Conservation (phyloP, 2,113 vertebrate species). For the Willisornis vidua region DNA sequence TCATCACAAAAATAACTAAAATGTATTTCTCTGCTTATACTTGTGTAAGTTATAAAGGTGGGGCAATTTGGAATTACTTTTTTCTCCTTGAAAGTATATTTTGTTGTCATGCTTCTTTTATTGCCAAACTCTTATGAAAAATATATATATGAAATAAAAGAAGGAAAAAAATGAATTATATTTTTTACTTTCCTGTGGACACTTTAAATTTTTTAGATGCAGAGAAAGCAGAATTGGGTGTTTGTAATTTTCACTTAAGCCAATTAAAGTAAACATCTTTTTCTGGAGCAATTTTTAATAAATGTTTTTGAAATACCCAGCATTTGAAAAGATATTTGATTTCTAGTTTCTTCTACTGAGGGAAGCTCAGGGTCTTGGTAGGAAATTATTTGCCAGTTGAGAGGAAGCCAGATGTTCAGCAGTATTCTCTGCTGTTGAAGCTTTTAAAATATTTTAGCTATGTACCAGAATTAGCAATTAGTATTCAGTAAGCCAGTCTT, state of each 20-base stretch:
- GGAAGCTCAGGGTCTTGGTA: neutral
- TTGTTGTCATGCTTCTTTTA: neutral
- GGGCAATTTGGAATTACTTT: neutral
- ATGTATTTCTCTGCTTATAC: neutral
- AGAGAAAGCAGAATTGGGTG: neutral
- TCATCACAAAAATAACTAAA: neutral
- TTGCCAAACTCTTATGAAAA: neutral
- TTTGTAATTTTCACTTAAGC: neutral
- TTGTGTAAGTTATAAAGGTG: neutral
- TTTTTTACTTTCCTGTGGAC: neutral
- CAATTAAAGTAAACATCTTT: neutral
- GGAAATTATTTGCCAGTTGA: conserved; percentile 2
- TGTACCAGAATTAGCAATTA: conserved; percentile 32
- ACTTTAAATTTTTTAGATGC: neutral
- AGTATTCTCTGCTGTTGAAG: neutral
- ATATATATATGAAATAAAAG: neutral
- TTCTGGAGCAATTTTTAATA: neutral
- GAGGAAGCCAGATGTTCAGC: conserved; percentile 29
- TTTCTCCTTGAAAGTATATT: neutral
- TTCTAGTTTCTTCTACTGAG: neutral
- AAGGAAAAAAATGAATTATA: neutral
- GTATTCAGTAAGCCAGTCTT: conserved; percentile 17
- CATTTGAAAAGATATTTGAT: neutral
- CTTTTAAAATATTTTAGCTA: conserved; percentile 2
- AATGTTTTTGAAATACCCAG: neutral